phyloP scores from a whole-genome alignment of 2,888 invertebrate species.

The Encarsia formosa region DNA sequence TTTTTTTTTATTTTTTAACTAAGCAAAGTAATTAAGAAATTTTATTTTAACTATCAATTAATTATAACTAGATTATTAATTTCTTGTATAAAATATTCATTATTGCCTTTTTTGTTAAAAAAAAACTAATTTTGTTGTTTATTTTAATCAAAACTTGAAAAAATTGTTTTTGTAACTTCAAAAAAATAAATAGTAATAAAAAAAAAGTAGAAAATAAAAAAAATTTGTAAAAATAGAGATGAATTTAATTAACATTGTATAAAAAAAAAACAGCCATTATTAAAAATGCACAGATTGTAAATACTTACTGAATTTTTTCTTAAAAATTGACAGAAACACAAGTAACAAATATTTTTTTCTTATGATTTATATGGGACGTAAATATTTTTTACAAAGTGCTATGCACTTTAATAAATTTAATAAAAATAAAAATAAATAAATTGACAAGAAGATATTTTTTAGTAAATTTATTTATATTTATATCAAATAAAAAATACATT shows the following conservation, averaged over 20 bases:
- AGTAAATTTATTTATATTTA: conserved; percentile 15
- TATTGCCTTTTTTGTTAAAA: too few relatives aligned
- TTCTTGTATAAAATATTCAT: not conserved
- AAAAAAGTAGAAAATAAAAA: too few relatives aligned
- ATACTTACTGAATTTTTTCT: not conserved
- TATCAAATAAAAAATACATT: conserved; percentile 18
- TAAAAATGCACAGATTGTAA: too few relatives aligned
- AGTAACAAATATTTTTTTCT: not conserved
- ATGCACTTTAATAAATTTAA: not conserved
- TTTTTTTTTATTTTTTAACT: not conserved
- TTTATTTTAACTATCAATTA: not conserved
- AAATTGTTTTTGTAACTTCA: too few relatives aligned
- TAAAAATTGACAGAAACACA: not conserved
- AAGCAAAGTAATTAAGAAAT: not conserved
- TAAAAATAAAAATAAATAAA: not conserved
- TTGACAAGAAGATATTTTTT: not conserved
- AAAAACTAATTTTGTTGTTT: too few relatives aligned
- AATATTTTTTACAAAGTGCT: not conserved
- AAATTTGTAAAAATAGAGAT: too few relatives aligned
- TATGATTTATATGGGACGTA: not conserved
- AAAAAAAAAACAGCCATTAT: too few relatives aligned
- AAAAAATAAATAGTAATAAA: too few relatives aligned
- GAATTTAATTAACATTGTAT: too few relatives aligned
- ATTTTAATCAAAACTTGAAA: too few relatives aligned
- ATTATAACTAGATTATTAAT: not conserved